phyloP scores from a whole-genome alignment of 2,888 invertebrate genomes.

The Druceiella hillmani region DNA sequence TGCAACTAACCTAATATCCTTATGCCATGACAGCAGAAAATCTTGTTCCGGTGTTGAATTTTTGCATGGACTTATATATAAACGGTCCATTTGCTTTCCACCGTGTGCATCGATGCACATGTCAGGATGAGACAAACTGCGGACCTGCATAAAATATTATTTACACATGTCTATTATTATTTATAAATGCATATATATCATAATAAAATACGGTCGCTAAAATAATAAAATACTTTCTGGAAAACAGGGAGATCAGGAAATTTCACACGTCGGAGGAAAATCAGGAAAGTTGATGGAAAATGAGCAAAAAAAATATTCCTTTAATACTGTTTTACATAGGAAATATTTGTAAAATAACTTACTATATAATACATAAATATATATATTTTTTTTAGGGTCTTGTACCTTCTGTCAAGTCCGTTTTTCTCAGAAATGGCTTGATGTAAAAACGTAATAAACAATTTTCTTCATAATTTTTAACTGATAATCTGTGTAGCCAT shows the following conservation, averaged over 20 bases:
- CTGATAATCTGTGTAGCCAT: too few relatives aligned
- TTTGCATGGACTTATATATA: constrained; percentile 29
- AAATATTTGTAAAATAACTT: too few relatives aligned
- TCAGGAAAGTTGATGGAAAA: not conserved
- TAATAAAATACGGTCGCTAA: not conserved
- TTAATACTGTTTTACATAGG: too few relatives aligned
- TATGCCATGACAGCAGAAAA: constrained; percentile 72
- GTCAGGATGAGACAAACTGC: constrained; percentile 55
- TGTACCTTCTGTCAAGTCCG: too few relatives aligned
- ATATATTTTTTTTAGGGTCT: too few relatives aligned
- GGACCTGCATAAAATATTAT: constrained; percentile 45
- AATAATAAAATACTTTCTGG: not conserved
- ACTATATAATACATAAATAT: too few relatives aligned
- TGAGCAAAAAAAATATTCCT: constrained; percentile 5
- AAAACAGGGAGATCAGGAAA: not conserved
- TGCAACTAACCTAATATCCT: constrained; percentile 58
- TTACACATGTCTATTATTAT: not conserved
- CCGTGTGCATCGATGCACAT: constrained; percentile 67
- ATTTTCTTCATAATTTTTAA: too few relatives aligned
- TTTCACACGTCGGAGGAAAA: too few relatives aligned
- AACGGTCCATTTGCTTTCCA: constrained; percentile 34
- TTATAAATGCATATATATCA: not conserved
- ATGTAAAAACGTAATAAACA: too few relatives aligned
- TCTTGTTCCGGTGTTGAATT: constrained; percentile 52
- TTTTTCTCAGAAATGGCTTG: too few relatives aligned